Conservation (phyloP, 2,797 vertebrate genomes). For the Spheniscus humboldti region DNA sequence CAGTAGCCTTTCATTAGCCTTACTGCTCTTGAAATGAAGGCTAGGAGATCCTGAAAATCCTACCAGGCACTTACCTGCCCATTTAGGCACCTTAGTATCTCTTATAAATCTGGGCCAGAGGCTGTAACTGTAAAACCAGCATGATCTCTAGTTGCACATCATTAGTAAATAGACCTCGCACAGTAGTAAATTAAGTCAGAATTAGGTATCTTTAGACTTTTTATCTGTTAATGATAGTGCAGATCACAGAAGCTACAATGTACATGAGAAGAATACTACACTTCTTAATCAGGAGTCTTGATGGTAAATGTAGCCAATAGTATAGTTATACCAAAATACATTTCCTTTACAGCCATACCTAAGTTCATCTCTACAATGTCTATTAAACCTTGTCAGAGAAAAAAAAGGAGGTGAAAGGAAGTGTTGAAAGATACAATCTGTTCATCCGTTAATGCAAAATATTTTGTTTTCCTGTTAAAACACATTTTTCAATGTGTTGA, state of each 20-base stretch:
- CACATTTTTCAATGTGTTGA: background rate
- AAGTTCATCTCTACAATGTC: background rate
- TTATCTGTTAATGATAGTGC: background rate
- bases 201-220: background rate
- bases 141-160: background rate
- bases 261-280: background rate
- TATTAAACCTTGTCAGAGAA: background rate
- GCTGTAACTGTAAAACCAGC: background rate
- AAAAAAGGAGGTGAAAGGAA: background rate
- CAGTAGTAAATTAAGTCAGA: background rate
- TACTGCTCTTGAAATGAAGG: background rate
- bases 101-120: background rate
- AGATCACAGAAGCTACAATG: background rate
- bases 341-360: background rate
- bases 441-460: background rate
- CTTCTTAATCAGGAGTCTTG: background rate
- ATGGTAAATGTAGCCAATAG: background rate
- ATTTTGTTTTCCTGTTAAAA: background rate
- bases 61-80: background rate
- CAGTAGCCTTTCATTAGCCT: background rate
- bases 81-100: background rate
- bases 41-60: background rate
- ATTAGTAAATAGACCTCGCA: background rate
- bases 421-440: background rate
- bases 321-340: background rate